A percentile compares a stretch with the other conserved stretches of the same genome.
These are phyloP conservation scores for Pomacea maculata DNA, from an alignment of 1,140 invertebrate species.

Conservation along the genomic window DNA sequence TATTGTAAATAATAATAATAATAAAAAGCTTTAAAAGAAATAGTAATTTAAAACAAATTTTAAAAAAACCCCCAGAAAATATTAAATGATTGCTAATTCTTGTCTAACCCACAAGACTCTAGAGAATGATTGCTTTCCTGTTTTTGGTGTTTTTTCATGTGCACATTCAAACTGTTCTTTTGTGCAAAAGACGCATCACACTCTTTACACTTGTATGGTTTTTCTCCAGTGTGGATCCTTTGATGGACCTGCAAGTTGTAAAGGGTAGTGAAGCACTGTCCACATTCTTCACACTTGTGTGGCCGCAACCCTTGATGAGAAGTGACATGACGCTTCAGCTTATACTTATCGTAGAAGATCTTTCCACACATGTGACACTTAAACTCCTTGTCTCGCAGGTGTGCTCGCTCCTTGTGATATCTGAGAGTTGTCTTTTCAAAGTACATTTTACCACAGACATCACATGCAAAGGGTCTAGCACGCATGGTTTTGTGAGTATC, in stretches of 20 bases:
- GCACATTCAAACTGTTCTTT: slow-evolving; percentile 15
- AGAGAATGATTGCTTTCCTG: no score
- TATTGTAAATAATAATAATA: no score
- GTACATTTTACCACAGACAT: slow-evolving; percentile 5
- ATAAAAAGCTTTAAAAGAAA: no score
- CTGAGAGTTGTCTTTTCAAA: slow-evolving; percentile 3
- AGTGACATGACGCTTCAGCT: background rate
- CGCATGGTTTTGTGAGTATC: background rate
- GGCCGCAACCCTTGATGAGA: slow-evolving; percentile 5
- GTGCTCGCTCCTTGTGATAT: background rate
- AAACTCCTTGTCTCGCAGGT: slow-evolving; percentile 6
- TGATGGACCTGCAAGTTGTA: slow-evolving; percentile 10
- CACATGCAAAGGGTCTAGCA: background rate
- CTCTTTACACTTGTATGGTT: slow-evolving; percentile 6
- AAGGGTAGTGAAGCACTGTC: slow-evolving; percentile 3
- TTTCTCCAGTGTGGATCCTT: slow-evolving; percentile 7
- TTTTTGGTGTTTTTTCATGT: slow-evolving; percentile 7
- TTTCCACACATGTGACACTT: slow-evolving; percentile 8
- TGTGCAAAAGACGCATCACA: slow-evolving; percentile 14
- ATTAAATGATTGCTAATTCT: no score
- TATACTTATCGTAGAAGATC: background rate
- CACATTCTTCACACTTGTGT: slow-evolving; percentile 9
- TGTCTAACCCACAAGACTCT: no score
- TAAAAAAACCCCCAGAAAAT: no score
- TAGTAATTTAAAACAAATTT: no score